Evolutionary conservation across 2,888 invertebrate genomes (phyloP).

Genomic region (Punctoribates punctum): DNA sequence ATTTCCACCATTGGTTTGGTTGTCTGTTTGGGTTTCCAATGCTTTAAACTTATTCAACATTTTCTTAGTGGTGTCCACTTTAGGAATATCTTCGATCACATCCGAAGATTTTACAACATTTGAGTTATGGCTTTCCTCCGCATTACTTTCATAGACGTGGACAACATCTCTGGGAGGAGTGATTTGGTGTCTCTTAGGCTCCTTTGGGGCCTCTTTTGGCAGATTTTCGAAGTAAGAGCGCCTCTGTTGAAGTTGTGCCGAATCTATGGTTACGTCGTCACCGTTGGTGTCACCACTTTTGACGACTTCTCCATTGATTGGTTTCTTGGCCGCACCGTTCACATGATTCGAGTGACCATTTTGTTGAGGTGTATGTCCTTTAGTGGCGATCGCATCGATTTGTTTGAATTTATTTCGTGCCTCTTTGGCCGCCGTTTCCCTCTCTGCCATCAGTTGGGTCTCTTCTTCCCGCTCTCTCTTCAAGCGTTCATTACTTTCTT

Average conservation of each 20-base stretch:
- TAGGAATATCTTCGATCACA: conserved; percentile 58
- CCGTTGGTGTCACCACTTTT: conserved; percentile 39
- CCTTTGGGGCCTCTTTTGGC: conserved; percentile 48
- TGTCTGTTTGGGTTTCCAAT: conserved; percentile 64
- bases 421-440: conserved; percentile 66
- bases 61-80: conserved; percentile 71
- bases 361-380: conserved; percentile 48
- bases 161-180: conserved; percentile 76
- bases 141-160: conserved; percentile 57
- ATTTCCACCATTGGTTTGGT: background rate
- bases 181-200: conserved; percentile 62
- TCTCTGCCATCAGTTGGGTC: conserved; percentile 52
- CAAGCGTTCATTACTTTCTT: conserved; percentile 57
- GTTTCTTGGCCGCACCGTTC: conserved; percentile 31
- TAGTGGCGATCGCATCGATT: conserved; percentile 71
- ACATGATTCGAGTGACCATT: conserved; percentile 2
- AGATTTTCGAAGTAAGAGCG: conserved; percentile 61
- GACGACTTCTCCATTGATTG: conserved; percentile 60
- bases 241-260: conserved; percentile 75
- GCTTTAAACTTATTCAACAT: conserved; percentile 85
- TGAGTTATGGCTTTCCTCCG: conserved; percentile 68
- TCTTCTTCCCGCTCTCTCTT: conserved; percentile 65
- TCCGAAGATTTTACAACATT: conserved; percentile 66
- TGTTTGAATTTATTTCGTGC: conserved; percentile 80
- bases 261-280: conserved; percentile 73